Base-by-base conservation (phyloP, 2,113 vertebrate species). In the Percopsis transmontana region DNA sequence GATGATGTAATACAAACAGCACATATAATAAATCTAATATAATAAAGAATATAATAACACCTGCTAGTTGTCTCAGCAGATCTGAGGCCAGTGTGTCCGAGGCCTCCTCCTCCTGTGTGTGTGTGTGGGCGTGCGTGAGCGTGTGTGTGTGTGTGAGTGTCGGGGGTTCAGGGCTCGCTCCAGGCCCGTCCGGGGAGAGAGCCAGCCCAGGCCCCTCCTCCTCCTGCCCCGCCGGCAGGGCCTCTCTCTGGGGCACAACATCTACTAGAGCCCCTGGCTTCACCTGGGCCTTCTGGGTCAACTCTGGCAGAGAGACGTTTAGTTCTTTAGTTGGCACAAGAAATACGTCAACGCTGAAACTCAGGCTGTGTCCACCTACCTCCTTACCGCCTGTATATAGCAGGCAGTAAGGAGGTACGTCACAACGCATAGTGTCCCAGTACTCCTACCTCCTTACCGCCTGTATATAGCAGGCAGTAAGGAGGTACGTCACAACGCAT, bases 31-130 rank as follows among this genome's bases (percentile, higher is more conserved):
- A 3, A 33, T 33, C 3, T 2, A 33, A 6, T 33, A 33, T 33
- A 33, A 33, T 33, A 33, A 33, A 44, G 10, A 44, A 45, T 41
- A 60, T 41, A 45, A 11, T 21, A 20, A 60, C 40, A 90, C 88
- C 88, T 79, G 88, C 88, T 24, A 90, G 82, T 19, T 87, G 87
- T 70, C 88, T 75, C 44, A 90, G 85, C 74, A 90, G 66, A 24
- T 90, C 84, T 10, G 88, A 90, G 0, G 88, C 88, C 70, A 87
- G 77, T 0, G 82, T 90, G 58, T 87, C 82, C 0, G 75, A 59
- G 15, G 63, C 0, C 19, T 79, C 81, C 9, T 68, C 72, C 0
- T 86, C 79, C 0, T 18, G 56, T 82, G 0, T 82, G 58, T 15
- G 58, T 61, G 58, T 27, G 42, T 47, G 21, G 9, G 58, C 27